Evolutionary conservation across 2,113 vertebrate species (phyloP).

Genomic region (Ammospiza caudacuta): DNA sequence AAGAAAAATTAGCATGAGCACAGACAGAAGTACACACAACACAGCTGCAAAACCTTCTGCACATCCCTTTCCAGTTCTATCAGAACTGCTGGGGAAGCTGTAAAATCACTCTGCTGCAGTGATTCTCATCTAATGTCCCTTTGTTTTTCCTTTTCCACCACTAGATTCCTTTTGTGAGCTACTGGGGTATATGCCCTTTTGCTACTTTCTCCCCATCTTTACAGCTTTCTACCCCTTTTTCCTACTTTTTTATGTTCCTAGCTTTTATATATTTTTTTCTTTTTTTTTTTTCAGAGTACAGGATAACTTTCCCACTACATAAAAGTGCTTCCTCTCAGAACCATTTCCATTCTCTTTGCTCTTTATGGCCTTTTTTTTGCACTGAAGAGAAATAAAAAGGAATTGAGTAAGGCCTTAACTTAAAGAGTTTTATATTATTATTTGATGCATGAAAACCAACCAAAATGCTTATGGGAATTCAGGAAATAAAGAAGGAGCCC

Average conservation of each 20-base stretch:
- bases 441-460: background rate
- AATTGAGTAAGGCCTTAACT: background rate
- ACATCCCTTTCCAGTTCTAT: background rate
- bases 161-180: background rate
- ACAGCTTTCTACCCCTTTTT: background rate
- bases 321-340: background rate
- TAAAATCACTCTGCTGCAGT: background rate
- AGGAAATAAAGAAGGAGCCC: background rate
- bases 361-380: background rate
- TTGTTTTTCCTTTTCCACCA: background rate
- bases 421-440: background rate
- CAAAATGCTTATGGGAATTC: background rate
- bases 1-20: background rate
- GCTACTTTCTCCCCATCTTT: background rate
- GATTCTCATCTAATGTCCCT: background rate
- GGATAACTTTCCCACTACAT: background rate
- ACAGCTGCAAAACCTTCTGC: background rate
- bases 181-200: background rate
- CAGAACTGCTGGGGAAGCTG: background rate
- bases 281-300: background rate
- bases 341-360: background rate
- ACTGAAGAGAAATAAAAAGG: constrained; percentile 12
- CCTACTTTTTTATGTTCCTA: background rate
- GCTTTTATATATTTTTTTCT: background rate
- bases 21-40: background rate